phyloP scores from a whole-genome alignment of 2,888 invertebrate genomes.

The Oligia fasciuncula region DNA sequence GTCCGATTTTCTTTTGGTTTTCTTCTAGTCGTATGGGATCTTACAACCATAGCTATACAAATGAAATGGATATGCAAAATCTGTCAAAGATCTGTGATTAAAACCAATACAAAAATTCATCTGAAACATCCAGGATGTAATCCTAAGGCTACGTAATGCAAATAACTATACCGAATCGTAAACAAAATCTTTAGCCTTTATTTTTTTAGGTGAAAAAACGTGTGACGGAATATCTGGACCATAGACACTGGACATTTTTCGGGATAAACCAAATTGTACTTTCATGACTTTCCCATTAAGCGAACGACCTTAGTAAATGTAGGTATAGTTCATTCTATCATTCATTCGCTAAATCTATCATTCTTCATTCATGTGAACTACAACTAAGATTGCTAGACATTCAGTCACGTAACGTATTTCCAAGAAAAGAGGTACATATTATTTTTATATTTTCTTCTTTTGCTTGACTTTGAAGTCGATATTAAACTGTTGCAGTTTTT shows the following conservation, averaged over 20 bases:
- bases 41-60: background rate
- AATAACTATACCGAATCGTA: background rate
- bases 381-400: background rate
- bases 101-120: background rate
- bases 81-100: background rate
- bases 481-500: no score
- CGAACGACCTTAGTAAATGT: background rate
- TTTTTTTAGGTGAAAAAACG: background rate
- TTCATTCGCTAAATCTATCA: conserved; percentile 18
- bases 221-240: conserved; percentile 8
- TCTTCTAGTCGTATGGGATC: no score
- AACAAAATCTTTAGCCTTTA: background rate
- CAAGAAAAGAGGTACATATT: background rate
- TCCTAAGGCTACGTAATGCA: background rate
- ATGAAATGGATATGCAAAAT: background rate
- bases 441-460: no score
- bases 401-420: background rate
- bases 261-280: background rate
- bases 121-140: background rate
- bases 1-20: no score
- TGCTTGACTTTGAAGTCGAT: no score
- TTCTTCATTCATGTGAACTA: conserved; percentile 5
- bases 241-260: no score
- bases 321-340: conserved; percentile 3
- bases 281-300: conserved; percentile 4